phyloP scores from a whole-genome alignment of 1,140 invertebrate species.

The Bombus turneri region DNA sequence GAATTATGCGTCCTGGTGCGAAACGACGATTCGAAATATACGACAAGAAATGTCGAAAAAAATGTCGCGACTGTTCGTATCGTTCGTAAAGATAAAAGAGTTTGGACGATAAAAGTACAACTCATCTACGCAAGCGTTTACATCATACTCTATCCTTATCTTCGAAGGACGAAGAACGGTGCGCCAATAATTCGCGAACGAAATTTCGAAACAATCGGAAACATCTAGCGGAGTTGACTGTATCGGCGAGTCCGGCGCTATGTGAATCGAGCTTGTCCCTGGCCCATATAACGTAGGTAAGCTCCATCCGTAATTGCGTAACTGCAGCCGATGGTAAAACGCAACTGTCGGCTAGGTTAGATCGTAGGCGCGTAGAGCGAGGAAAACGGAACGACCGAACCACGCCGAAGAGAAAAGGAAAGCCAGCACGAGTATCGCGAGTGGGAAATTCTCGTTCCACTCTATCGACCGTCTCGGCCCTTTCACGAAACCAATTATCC shows the following conservation, averaged over 20 bases:
- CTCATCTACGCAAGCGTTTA: too few relatives aligned
- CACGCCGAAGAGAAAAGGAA: conserved; percentile 20
- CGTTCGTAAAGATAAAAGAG: too few relatives aligned
- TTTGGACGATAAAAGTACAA: too few relatives aligned
- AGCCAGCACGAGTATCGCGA: background rate
- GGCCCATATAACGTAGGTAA: conserved; percentile 71
- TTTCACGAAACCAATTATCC: conserved; percentile 45
- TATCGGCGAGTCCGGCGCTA: conserved; percentile 11
- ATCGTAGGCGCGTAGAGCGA: background rate
- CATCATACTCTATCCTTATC: too few relatives aligned
- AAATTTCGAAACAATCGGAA: background rate
- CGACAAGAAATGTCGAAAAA: too few relatives aligned
- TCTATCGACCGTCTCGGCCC: conserved; percentile 27
- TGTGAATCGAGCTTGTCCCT: conserved; percentile 70
- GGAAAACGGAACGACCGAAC: conserved; percentile 5
- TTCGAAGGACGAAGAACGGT: too few relatives aligned
- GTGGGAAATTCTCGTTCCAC: conserved; percentile 51
- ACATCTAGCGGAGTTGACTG: background rate
- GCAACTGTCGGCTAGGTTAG: conserved; percentile 42
- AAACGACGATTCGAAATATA: too few relatives aligned
- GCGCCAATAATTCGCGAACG: too few relatives aligned
- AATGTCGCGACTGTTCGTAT: too few relatives aligned
- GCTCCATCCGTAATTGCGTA: conserved; percentile 73
- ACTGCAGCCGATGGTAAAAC: conserved; percentile 67
- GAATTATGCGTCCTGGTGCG: too few relatives aligned